Conservation (phyloP, 2,888 invertebrate species). For the Toxonevra muliebris region DNA sequence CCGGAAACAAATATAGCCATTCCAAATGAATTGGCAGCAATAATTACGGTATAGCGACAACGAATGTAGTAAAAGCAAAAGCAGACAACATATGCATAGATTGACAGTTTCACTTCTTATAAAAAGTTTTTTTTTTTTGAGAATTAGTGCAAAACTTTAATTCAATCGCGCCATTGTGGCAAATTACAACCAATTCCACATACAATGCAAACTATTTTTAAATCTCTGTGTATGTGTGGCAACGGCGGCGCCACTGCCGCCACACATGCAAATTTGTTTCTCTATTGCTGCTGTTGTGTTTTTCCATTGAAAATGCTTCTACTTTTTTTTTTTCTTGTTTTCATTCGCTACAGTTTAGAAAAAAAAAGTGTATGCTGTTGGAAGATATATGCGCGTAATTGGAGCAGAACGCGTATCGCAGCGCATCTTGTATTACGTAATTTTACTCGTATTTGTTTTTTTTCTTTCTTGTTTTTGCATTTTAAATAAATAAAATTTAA, state of each 20-base stretch:
- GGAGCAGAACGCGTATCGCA: conserved; percentile 12
- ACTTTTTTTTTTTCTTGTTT: conserved; percentile 4
- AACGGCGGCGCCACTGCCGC: not conserved
- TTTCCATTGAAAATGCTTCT: not conserved
- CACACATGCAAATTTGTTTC: not conserved
- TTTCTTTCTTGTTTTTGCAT: too few relatives aligned
- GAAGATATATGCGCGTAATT: conserved; percentile 4
- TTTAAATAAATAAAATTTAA: too few relatives aligned
- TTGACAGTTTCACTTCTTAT: not conserved
- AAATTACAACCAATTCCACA: too few relatives aligned
- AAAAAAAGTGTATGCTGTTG: too few relatives aligned
- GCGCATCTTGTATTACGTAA: too few relatives aligned
- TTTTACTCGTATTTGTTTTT: too few relatives aligned
- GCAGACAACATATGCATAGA: conserved; percentile 1
- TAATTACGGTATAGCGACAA: conserved; percentile 6
- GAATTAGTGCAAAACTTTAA: too few relatives aligned
- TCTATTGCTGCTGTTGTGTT: conserved; percentile 3
- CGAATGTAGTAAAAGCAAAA: conserved; percentile 3
- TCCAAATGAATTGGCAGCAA: too few relatives aligned
- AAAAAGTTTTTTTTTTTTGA: too few relatives aligned
- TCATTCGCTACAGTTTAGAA: not conserved
- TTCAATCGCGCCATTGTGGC: too few relatives aligned
- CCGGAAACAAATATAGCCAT: too few relatives aligned
- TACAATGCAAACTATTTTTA: too few relatives aligned
- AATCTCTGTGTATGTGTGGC: not conserved